A percentile compares a stretch with the other conserved stretches of the same genome.
These are phyloP conservation scores for Zophobas atratus DNA, from an alignment of 1,140 invertebrate genomes.

Conservation along the genomic window DNA sequence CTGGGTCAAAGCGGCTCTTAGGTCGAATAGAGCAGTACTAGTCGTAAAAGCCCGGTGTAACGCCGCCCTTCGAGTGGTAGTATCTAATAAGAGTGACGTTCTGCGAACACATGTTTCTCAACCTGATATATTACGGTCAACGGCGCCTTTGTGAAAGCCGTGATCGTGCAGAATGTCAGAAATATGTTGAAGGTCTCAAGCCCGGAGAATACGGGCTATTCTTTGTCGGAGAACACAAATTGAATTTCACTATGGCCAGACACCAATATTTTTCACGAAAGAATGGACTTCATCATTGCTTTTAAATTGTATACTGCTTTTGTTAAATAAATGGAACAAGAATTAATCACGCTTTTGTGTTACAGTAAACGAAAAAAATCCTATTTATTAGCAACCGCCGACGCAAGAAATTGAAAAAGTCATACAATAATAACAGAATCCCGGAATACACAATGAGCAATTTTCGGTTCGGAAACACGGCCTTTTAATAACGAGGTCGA, in stretches of 20 bases:
- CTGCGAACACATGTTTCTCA: constrained; percentile 52
- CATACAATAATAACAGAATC: constrained; percentile 11
- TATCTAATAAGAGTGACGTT: constrained; percentile 53
- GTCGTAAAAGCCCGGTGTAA: constrained; percentile 15
- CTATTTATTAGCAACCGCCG: constrained; percentile 33
- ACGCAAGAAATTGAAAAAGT: constrained; percentile 24
- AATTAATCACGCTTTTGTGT: constrained; percentile 40
- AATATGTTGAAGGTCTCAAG: constrained; percentile 55
- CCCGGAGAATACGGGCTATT: constrained; percentile 49
- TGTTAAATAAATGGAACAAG: constrained; percentile 45
- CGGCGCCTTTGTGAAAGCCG: constrained; percentile 48
- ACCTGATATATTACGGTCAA: constrained; percentile 57
- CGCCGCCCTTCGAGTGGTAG: constrained; percentile 15
- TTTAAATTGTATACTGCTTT: constrained; percentile 49
- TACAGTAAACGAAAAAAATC: constrained; percentile 32
- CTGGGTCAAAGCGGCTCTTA: neutral
- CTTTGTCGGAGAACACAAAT: constrained; percentile 53
- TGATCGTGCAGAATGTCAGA: constrained; percentile 54
- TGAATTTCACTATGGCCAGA: constrained; percentile 51
- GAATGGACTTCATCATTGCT: constrained; percentile 55
- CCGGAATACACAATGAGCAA: constrained; percentile 9
- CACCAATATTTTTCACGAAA: constrained; percentile 54
- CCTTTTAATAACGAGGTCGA: constrained; percentile 16
- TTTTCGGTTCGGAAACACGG: neutral
- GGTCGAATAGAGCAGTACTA: constrained; percentile 20